Evolutionary conservation across 2,888 invertebrate species (phyloP), one percentile per base, ranked within the genome.

Genomic region (Nowickia ferox): DNA sequence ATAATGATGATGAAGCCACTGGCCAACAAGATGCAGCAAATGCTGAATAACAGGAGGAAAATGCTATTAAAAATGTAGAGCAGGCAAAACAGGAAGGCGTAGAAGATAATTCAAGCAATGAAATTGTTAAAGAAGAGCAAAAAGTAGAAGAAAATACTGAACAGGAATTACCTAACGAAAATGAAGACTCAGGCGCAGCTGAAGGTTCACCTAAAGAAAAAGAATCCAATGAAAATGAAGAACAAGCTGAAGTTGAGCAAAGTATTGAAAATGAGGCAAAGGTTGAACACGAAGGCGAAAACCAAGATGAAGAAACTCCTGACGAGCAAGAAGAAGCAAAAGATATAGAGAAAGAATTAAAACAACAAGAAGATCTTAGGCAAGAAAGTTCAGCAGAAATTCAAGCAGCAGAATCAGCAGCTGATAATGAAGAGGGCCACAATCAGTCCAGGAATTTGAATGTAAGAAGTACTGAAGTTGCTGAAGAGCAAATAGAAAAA

Each of bases 401-500:
- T 30, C 44, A 1, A 38, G 13, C 55, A 17, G 51, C 40, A 51
- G 51, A 46, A 42, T 19, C 38, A 22, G 46, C 19, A 30, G 9
- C 17, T 11, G 9, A 38, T 8, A 30, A 13, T 42, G 59, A 59
- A 6, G 40, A 0, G n/a, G 59, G 40, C 0, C n/a, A 38, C 11
- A 69, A 66, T 78, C 65, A 72, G 11, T 57, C 80, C 3, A 63
- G 57, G 48, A 72, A 72, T 65, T 19, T 57, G 10, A 46, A 75
- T 11, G 69, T 68, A 9, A n/a, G 9, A 57, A 42, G 1, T 17
- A 15, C 15, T 11, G 51, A 22, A n/a, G 30, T 17, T 17, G 19
- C 42, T 9, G 80, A 75, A 46, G 44, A 44, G 5, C 82, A 82
- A 57, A 13, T 82, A 1, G 82, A 83, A 77, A 77, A 71, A 51